Evolutionary conservation across 2,888 invertebrate species (phyloP), one percentile per base, ranked within the genome.

Genomic region (Caenorhabditis japonica): DNA sequence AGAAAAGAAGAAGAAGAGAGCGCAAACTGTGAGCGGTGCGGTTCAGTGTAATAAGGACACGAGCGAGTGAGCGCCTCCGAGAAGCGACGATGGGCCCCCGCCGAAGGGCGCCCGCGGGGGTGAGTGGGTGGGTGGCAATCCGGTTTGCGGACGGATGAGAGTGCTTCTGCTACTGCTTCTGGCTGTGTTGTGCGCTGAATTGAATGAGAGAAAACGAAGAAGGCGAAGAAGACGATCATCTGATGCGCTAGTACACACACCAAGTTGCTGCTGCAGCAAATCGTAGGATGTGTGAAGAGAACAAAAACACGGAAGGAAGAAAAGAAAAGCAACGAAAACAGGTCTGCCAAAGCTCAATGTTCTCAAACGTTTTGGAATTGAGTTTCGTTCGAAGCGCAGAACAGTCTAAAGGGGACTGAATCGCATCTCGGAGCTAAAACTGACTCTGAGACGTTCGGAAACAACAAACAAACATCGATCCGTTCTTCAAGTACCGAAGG

Each of bases 61-160:
- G 55, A 69, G 49, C 33, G 55, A 33, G 10, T 30, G 30, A 5
- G n/a, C 30, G 5, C 30, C 30, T 30, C 30, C 34, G 36, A 52
- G 10, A 25, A 51, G 61, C 49, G 53, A 55, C 64, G 64, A 49
- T 64, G 64, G 64, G 39, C 64, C 64, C 53, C 38, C 34, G 46
- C 46, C 46, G 62, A 55, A 21, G 46, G 62, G 46, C 61, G 61
- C 61, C 43, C 61, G 34, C n/a, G n/a, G n/a, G n/a, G n/a, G n/a
- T n/a, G n/a, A n/a, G n/a, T n/a, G 44, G 51, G 46, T 46, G 62
- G 38, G 53, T 46, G 46, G 44, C 30, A 64, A 64, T 53, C 64
- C 64, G 64, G 64, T 64, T 64, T 64, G 64, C 39, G 64, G 64
- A 64, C 56, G 64, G 64, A 64, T 64, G 64, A 64, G 64, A 64